Conservation (phyloP, 2,888 invertebrate genomes). For the Mallateleia sp. region DNA sequence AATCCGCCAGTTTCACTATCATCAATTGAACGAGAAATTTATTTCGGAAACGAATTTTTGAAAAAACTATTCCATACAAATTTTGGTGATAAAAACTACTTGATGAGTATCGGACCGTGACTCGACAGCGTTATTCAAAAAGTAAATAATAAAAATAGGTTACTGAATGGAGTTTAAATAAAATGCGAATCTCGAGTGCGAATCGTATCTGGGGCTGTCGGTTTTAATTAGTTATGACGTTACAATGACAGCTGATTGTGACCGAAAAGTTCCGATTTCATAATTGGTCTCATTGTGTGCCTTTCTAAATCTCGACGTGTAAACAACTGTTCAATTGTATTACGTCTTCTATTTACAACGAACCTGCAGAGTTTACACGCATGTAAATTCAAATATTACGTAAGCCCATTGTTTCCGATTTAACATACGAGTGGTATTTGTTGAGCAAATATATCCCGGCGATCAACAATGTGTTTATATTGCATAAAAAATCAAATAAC, state of each 20-base stretch:
- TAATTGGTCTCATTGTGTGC: conserved; percentile 38
- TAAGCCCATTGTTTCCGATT: conserved; percentile 51
- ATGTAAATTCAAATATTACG: conserved; percentile 60
- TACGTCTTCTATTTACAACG: conserved; percentile 54
- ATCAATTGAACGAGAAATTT: too few species aligned
- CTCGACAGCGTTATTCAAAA: too few species aligned
- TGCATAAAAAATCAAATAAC: conserved; percentile 1
- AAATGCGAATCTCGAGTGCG: conserved; percentile 7
- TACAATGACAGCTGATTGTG: conserved; percentile 9
- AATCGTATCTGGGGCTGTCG: background rate
- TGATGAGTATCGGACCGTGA: too few species aligned
- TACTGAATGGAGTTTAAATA: too few species aligned
- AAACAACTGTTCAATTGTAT: conserved; percentile 54
- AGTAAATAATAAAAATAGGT: too few species aligned
- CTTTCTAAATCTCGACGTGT: conserved; percentile 29
- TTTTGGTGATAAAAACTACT: too few species aligned
- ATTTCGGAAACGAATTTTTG: too few species aligned
- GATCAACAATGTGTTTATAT: conserved; percentile 29
- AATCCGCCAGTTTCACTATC: too few species aligned
- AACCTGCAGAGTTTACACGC: conserved; percentile 31
- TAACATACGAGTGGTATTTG: conserved; percentile 45
- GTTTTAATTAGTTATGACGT: conserved; percentile 20
- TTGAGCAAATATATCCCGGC: conserved; percentile 1
- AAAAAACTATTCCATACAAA: too few species aligned
- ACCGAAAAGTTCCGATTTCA: conserved; percentile 46